These are phyloP conservation scores for Chaenogobius annularis DNA, from an alignment of 2,113 vertebrate genomes.

Conservation along the genomic window DNA sequence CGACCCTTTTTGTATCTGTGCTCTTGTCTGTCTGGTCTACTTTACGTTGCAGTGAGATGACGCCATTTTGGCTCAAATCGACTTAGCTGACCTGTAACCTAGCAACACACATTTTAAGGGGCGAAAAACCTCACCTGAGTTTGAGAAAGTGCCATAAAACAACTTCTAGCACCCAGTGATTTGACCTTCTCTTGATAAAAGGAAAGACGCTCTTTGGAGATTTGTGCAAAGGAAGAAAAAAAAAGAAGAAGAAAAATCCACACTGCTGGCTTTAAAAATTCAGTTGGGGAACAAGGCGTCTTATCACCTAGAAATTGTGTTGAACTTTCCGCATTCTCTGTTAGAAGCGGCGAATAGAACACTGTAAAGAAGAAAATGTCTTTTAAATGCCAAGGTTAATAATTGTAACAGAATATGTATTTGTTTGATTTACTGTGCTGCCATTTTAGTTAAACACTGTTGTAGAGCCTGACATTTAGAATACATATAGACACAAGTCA, in stretches of 20 bases:
- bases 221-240: conserved; percentile 11
- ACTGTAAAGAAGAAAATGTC: conserved; percentile 23
- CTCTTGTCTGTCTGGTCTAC: conserved; percentile 14
- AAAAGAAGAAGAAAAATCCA: background rate
- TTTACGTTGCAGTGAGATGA: conserved; percentile 27
- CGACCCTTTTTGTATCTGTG: background rate
- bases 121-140: conserved; percentile 15
- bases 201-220: conserved; percentile 10
- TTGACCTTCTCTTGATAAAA: conserved; percentile 38
- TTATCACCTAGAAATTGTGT: conserved; percentile 9
- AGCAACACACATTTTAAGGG: conserved; percentile 48
- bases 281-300: background rate
- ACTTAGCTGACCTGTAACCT: conserved; percentile 64
- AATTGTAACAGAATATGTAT: conserved; percentile 36
- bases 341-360: conserved; percentile 6
- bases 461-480: background rate
- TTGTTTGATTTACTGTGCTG: conserved; percentile 13
- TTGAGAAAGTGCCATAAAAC: conserved; percentile 29
- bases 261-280: background rate
- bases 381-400: conserved; percentile 35
- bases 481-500: background rate
- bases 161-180: conserved; percentile 17
- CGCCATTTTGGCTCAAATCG: conserved; percentile 36
- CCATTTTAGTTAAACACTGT: conserved; percentile 19
- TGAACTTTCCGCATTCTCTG: conserved; percentile 37